Percentiles rank a stretch among this genome's conserved stretches.
These are phyloP conservation scores for Burhinus bistriatus DNA, from an alignment of 2,113 vertebrate genomes.

Conservation along the genomic window DNA sequence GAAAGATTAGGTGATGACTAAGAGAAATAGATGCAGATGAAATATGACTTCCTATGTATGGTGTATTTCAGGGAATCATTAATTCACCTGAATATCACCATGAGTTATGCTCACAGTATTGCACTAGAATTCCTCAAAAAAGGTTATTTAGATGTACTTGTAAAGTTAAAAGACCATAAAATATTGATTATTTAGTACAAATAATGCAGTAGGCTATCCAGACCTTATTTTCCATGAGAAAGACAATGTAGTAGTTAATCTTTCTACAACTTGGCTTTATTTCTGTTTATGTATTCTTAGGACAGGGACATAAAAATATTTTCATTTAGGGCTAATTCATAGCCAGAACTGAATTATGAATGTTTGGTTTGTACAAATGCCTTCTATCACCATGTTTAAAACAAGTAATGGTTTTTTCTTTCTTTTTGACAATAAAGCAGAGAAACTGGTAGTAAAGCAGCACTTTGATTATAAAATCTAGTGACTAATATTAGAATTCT, in stretches of 20 bases:
- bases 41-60: slow-evolving; percentile 61
- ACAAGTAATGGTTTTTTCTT: slow-evolving; percentile 31
- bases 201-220: slow-evolving; percentile 56
- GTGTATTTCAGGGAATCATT: slow-evolving; percentile 68
- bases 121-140: slow-evolving; percentile 67
- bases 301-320: neutral
- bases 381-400: slow-evolving; percentile 44
- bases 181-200: slow-evolving; percentile 72
- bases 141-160: slow-evolving; percentile 61
- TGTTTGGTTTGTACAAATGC: neutral
- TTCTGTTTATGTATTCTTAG: slow-evolving; percentile 34
- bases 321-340: slow-evolving; percentile 27
- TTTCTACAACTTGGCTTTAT: slow-evolving; percentile 53
- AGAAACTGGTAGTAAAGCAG: slow-evolving; percentile 27
- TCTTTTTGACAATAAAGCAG: slow-evolving; percentile 38
- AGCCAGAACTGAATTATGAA: slow-evolving; percentile 28
- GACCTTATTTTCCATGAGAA: slow-evolving; percentile 66
- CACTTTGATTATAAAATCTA: slow-evolving; percentile 63
- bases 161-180: slow-evolving; percentile 71
- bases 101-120: slow-evolving; percentile 65
- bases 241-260: slow-evolving; percentile 67
- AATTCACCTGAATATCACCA: slow-evolving; percentile 66
- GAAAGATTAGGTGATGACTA: slow-evolving; percentile 70
- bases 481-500: slow-evolving; percentile 71
- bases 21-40: slow-evolving; percentile 69